Base-by-base conservation (phyloP, 2,797 vertebrate genomes). In the Gadopsis marmoratus region DNA sequence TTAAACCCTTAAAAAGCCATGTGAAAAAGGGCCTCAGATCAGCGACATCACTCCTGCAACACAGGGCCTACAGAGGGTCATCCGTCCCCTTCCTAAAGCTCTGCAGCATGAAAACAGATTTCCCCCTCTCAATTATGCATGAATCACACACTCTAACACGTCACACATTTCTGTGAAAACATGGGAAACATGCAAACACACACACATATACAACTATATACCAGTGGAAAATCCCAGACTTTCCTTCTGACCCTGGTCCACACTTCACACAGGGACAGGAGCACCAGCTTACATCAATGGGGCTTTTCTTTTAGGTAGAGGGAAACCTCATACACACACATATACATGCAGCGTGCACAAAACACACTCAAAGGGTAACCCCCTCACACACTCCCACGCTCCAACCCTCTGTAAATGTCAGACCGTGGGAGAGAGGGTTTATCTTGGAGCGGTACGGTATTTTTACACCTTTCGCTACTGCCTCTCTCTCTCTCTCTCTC, bases 391-490 rank as follows among this genome's bases (percentile, higher is more conserved):
- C 92, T 91, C 91, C 91, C 91, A 93, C 82, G 91, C 93, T 95
- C 94, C 87, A 93, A 91, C 92, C 94, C 81, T 45, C 93, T 91
- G 95, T 95, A 96, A 95, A 96, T 96, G 96, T 96, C 95, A 96
- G 89, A 91, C 88, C 86, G 91, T 86, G 80, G 88, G 94, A 94
- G 84, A 93, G 87, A 87, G 82, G 94, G 95, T 96, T 97, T 95
- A 95, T 95, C 94, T 97, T 97, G 96, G 96, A 97, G 86, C 76
- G 14, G 76, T 21, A 39, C 91, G 86, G 88, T 96, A 96, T 96
- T 97, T 97, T 97, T 96, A 95, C 95, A 97, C 95, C 91, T 94
- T 93, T 92, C 78, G 80, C 86, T 85, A 76, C 82, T 82, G 71
- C 60, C 13, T 79, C 76, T 74, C 55, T 71, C 45, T 63, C 35